These are phyloP conservation scores for Taenioides sp. DNA, from an alignment of 2,797 vertebrate species.

Conservation along the genomic window DNA sequence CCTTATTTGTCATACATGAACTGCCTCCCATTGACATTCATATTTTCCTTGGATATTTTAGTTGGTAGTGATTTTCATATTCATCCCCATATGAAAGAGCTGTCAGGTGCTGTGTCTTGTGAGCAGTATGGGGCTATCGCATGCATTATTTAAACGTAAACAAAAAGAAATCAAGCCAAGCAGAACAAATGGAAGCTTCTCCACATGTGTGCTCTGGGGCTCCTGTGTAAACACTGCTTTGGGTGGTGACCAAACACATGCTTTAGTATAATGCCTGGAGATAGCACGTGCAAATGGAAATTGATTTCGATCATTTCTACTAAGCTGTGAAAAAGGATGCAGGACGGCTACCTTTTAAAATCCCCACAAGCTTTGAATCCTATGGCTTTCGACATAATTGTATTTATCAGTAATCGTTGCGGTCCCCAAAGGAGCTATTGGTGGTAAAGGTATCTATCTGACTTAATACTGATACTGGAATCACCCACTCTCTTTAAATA, in stretches of 20 bases:
- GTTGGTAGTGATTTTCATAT: constrained; percentile 61
- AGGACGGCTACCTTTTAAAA: constrained; percentile 36
- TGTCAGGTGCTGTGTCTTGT: constrained; percentile 29
- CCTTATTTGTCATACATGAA: constrained; percentile 63
- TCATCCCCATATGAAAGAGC: constrained; percentile 51
- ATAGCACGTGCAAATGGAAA: constrained; percentile 45
- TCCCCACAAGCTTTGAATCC: constrained; percentile 28
- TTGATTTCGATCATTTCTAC: constrained; percentile 33
- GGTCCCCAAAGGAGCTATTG: constrained; percentile 29
- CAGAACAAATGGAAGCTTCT: constrained; percentile 31
- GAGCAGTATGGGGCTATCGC: constrained; percentile 49
- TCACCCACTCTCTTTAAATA: constrained; percentile 46
- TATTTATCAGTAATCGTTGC: constrained; percentile 52
- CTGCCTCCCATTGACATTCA: constrained; percentile 61
- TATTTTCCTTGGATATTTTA: constrained; percentile 67
- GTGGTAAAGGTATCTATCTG: constrained; percentile 45
- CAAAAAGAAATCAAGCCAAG: constrained; percentile 35
- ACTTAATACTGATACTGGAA: constrained; percentile 57
- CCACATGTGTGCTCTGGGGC: constrained; percentile 1
- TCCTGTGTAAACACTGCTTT: constrained; percentile 37
- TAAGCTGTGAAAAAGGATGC: constrained; percentile 26
- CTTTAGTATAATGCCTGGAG: constrained; percentile 30
- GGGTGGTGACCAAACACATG: constrained; percentile 31
- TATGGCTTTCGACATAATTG: constrained; percentile 43
- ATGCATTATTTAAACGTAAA: constrained; percentile 49